Base-by-base conservation (phyloP, 2,888 invertebrate genomes). In the Listrodromus nycthemerus region DNA sequence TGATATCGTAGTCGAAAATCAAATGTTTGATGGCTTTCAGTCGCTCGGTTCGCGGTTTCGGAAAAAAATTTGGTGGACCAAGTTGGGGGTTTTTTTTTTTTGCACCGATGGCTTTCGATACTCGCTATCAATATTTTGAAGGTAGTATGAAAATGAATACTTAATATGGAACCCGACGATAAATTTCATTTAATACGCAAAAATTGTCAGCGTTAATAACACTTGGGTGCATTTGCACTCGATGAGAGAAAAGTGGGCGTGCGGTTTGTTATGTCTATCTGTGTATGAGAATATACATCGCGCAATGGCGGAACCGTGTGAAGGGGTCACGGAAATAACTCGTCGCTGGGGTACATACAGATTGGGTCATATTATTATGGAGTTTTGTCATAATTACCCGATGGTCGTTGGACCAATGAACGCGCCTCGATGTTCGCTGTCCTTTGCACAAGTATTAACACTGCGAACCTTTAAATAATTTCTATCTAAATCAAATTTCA, bases 161-260 rank as follows among this genome's bases (percentile, higher is more conserved):
- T 89, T 89, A 88, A 90, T 90, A 88, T 84, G 85, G 80, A 85
- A 13, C 41, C 82, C 76, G 83, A 82, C 85, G 83, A 86, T 87
- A 87, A 87, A 88, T 88, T 86, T 85, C 86, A 83, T 87, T 88
- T 89, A 89, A 88, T 90, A 87, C 87, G 88, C 41, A 90, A 89
- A 90, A 90, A 90, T 87, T 89, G 87, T 85, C 86, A 85, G 85
- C 87, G 90, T 89, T 89, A 90, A 89, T 90, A 90, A 90, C 88
- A 86, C 87, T 89, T 89, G 89, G 3, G 10, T 16, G 16, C 89
- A 89, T 89, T 89, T 45, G 16, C 41, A 89, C 88, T 86, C 86
- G 84, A 86, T 85, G 84, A 85, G 86, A 85, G 83, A 78, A 63
- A 27, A 16, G 48, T 41, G 27, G 24, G 41, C n/a, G 75, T 24